These are phyloP conservation scores for Lutjanus erythropterus DNA, from an alignment of 2,113 vertebrate species.

Conservation along the genomic window DNA sequence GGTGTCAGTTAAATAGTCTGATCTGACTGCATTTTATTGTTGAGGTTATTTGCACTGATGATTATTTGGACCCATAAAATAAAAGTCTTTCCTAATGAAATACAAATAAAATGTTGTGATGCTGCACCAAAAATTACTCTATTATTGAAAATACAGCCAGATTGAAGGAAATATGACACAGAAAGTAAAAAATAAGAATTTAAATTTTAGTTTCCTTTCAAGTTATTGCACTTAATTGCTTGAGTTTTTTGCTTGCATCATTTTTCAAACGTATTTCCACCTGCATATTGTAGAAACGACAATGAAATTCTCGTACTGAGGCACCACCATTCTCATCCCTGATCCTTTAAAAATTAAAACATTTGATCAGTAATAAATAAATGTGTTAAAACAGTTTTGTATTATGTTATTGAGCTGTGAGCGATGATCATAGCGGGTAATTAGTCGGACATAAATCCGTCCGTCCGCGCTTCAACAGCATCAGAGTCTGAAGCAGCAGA, in stretches of 20 bases:
- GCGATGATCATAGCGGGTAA: neutral
- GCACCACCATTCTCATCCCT: neutral
- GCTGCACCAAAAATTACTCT: neutral
- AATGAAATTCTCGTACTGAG: neutral
- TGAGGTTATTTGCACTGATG: neutral
- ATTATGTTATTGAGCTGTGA: neutral
- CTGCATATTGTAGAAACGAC: neutral
- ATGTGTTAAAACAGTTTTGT: neutral
- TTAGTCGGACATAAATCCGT: slow-evolving; percentile 18
- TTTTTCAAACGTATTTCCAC: fast-evolving
- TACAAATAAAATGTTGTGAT: neutral
- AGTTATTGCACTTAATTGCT: neutral
- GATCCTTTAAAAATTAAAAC: neutral
- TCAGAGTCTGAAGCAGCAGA: slow-evolving; percentile 9
- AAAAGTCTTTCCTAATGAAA: neutral
- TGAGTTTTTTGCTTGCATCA: too few relatives aligned
- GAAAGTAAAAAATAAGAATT: neutral
- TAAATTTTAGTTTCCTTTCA: neutral
- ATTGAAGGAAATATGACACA: neutral
- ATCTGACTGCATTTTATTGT: neutral
- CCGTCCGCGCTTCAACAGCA: neutral
- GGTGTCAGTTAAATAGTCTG: neutral
- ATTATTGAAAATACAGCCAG: neutral
- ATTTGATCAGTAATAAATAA: neutral
- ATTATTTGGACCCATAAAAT: neutral